phyloP scores from a whole-genome alignment of 2,888 invertebrate genomes.

The Pyrrhosoma nymphula region DNA sequence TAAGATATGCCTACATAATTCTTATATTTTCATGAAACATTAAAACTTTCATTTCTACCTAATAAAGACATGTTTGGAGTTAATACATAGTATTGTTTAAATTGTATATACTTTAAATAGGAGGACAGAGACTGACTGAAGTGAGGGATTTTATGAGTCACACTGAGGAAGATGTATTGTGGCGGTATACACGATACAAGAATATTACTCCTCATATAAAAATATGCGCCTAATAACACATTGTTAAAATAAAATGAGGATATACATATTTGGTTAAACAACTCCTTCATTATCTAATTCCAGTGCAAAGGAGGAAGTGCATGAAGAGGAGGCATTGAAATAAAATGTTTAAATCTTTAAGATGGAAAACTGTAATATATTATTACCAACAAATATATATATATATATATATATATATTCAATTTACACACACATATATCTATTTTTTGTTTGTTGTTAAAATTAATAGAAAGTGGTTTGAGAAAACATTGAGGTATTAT shows the following conservation, averaged over 20 bases:
- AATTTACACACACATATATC: constrained; percentile 55
- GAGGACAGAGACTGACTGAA: neutral
- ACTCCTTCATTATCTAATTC: neutral
- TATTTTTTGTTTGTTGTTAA: constrained; percentile 54
- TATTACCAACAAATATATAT: constrained; percentile 51
- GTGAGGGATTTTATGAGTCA: constrained; percentile 22
- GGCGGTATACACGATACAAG: constrained; percentile 1
- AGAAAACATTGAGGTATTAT: constrained; percentile 49
- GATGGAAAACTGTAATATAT: constrained; percentile 54
- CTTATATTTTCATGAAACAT: constrained; percentile 46
- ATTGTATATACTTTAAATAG: constrained; percentile 40
- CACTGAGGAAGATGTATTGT: neutral
- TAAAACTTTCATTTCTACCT: constrained; percentile 30
- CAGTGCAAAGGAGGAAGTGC: constrained; percentile 34
- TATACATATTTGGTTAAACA: constrained; percentile 42
- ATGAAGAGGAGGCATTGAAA: constrained; percentile 40
- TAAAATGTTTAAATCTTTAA: constrained; percentile 61
- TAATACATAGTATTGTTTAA: constrained; percentile 38
- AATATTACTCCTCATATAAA: neutral
- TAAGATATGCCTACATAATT: constrained; percentile 19
- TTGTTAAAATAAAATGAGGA: constrained; percentile 39
- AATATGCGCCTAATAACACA: neutral
- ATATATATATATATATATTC: no score
- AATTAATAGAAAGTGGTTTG: constrained; percentile 52
- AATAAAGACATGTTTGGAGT: constrained; percentile 17